Evolutionary conservation across 1,140 invertebrate species (phyloP), one percentile per base, ranked within the genome.

Genomic region (Pachypeltis micranthus): DNA sequence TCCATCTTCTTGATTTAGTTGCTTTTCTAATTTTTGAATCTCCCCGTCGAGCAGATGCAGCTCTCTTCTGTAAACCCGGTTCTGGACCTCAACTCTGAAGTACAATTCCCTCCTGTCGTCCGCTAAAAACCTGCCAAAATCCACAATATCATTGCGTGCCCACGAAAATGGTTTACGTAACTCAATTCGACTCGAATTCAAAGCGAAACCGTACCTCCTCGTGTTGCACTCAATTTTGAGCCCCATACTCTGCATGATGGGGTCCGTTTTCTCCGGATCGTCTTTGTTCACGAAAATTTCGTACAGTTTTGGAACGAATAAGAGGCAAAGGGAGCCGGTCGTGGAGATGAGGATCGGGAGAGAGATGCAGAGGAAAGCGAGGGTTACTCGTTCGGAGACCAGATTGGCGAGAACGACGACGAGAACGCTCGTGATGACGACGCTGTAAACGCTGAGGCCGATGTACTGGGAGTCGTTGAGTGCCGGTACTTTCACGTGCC

Each of bases 391-490:
- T 69, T 93, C 88, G 12, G 87, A 86, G 47, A 94, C 84, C 12
- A 94, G 80, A 70, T 90, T 91, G 3, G 89, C 90, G 61, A 92
- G 76, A 0, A 89, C 86, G 0, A 93, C 88, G 1, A 92, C 88
- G 68, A 91, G 86, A 2, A 85, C 81, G 51, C 88, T 89, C 27
- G 88, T 91, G 62, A 94, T 88, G 16, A 95, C 89, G 1, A 92
- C 90, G 58, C 88, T 91, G 72, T 96, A 95, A 0, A 96, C 91
- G 66, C 88, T 92, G 71, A 94, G 85, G 2, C 89, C 90, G 67
- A 98, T 97, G 74, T 96, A 96, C 73, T 97, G 93, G 16, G 92
- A 96, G 75, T 98, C 96, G 73, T 98, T 98, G 10, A 98, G 76
- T 0, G 93, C 93, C n/a, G 93, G 89, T 68, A 98, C 94, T 74